phyloP scores from a whole-genome alignment of 2,888 invertebrate genomes.

The Gryllus longicercus region DNA sequence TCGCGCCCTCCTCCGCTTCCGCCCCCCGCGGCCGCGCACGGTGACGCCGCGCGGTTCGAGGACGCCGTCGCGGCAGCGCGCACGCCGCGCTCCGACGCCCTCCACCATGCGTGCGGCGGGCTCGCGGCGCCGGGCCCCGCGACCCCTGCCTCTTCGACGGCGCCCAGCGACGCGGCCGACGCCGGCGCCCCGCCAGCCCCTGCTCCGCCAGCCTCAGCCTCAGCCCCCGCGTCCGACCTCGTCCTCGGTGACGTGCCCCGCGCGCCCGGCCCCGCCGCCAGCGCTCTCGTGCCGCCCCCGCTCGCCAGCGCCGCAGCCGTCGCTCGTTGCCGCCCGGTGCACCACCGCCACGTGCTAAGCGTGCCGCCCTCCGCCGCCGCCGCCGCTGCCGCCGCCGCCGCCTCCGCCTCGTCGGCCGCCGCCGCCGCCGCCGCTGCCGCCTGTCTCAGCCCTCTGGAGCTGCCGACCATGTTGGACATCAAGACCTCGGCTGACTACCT shows the following conservation, averaged over 20 bases:
- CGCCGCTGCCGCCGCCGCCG: neutral
- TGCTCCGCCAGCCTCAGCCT: neutral
- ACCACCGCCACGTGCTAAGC: neutral
- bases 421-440: constrained; percentile 11
- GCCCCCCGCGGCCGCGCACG: neutral
- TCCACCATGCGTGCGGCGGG: neutral
- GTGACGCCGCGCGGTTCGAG: neutral
- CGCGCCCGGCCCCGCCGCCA: neutral
- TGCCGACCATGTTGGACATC: constrained; percentile 74
- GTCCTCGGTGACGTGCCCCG: constrained; percentile 18
- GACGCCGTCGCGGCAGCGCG: neutral
- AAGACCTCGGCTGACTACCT: constrained; percentile 89
- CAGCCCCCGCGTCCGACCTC: neutral
- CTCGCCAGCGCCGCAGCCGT: neutral
- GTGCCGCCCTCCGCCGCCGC: neutral
- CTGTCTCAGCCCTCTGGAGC: neutral
- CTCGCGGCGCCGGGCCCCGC: neutral
- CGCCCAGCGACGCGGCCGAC: constrained; percentile 36
- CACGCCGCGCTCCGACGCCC: constrained; percentile 8
- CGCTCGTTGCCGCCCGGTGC: constrained; percentile 2
- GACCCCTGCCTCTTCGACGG: neutral
- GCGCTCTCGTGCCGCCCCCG: neutral
- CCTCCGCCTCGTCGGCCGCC: neutral
- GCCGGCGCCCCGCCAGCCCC: constrained; percentile 31
- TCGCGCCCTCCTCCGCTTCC: neutral